Percentiles rank a stretch among this genome's conserved stretches.
phyloP scores from a whole-genome alignment of 2,888 invertebrate species.

The Drosophila conformis region DNA sequence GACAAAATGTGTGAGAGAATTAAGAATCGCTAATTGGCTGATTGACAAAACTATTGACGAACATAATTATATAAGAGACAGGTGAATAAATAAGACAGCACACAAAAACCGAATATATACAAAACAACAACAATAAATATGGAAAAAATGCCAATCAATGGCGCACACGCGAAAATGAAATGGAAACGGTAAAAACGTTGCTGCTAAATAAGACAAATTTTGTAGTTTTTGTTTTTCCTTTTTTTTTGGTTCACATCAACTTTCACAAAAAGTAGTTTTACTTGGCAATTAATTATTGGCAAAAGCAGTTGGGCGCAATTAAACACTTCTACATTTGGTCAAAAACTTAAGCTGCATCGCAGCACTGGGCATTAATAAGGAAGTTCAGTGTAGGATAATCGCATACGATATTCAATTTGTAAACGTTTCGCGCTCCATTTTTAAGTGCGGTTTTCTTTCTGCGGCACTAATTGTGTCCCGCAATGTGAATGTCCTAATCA shows the following conservation, averaged over 20 bases:
- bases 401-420: conserved; percentile 7
- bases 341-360: conserved; percentile 31
- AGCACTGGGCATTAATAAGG: conserved; percentile 43
- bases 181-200: conserved; percentile 54
- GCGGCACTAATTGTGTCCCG: conserved; percentile 47
- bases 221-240: conserved; percentile 18
- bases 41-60: conserved; percentile 34
- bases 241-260: conserved; percentile 66
- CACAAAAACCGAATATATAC: conserved; percentile 21
- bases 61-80: conserved; percentile 60
- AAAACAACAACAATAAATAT: conserved; percentile 12
- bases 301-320: conserved; percentile 61
- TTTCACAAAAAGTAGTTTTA: conserved; percentile 63
- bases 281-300: conserved; percentile 65
- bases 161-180: conserved; percentile 71
- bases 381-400: conserved; percentile 38
- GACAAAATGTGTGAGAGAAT: conserved; percentile 40
- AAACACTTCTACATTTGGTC: conserved; percentile 59
- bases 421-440: conserved; percentile 51
- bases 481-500: conserved; percentile 72
- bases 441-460: conserved; percentile 18
- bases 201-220: conserved; percentile 58
- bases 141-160: conserved; percentile 65
- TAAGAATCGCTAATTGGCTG: conserved; percentile 61
- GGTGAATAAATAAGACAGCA: conserved; percentile 40